Evolutionary conservation across 2,113 vertebrate species (phyloP).

Genomic region (Erinaceus europaeus): DNA sequence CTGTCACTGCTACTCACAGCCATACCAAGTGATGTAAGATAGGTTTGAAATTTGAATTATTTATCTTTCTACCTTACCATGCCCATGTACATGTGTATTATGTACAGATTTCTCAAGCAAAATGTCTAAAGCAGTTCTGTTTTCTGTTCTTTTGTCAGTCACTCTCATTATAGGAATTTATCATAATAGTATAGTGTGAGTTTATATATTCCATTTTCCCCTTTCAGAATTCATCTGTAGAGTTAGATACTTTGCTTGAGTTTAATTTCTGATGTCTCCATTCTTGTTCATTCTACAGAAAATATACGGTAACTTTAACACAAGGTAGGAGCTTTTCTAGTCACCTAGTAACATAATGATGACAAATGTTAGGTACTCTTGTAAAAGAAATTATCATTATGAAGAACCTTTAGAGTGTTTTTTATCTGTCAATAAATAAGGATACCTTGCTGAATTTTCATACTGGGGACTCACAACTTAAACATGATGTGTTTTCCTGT

Average conservation of each 20-base stretch:
- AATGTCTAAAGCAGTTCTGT: not conserved
- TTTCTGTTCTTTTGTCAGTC: not conserved
- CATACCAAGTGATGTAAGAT: not conserved
- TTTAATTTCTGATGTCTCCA: too few species aligned
- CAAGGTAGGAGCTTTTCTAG: not conserved
- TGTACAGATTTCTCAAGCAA: not conserved
- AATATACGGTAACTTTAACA: not conserved
- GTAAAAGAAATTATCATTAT: not conserved
- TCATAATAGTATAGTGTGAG: not conserved
- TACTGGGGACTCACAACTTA: not conserved
- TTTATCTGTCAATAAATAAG: not conserved
- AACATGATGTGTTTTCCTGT: not conserved
- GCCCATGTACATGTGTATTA: not conserved
- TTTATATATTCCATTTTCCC: not conserved
- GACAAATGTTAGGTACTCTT: not conserved
- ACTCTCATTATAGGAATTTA: not conserved
- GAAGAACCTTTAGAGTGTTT: not conserved
- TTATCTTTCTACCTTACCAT: not conserved
- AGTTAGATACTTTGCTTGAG: not conserved
- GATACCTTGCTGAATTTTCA: not conserved
- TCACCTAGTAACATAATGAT: not conserved
- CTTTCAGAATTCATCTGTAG: not conserved
- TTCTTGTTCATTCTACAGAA: conserved; percentile 25
- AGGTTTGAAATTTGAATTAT: conserved; percentile 31
- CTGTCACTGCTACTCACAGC: not conserved